Conservation (phyloP, 2,888 invertebrate species). For the Choreutis nemorana region DNA sequence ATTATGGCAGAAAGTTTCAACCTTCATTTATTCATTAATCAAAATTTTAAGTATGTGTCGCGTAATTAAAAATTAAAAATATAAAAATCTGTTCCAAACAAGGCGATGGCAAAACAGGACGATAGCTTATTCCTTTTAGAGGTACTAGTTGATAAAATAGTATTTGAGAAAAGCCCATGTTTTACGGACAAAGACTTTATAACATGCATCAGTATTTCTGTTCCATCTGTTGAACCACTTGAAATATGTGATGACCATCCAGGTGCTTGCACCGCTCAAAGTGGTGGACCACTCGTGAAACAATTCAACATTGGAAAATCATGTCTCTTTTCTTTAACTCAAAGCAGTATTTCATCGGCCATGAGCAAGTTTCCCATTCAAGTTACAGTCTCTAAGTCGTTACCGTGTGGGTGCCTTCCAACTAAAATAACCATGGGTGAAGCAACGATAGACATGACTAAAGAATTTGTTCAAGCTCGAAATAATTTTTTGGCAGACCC, state of each 20-base stretch:
- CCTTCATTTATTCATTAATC: too few species aligned
- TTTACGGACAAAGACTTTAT: slow-evolving; percentile 54
- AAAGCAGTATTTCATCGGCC: slow-evolving; percentile 56
- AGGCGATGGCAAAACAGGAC: slow-evolving; percentile 45
- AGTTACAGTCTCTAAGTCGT: slow-evolving; percentile 65
- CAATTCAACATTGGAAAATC: slow-evolving; percentile 72
- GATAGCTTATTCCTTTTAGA: slow-evolving; percentile 71
- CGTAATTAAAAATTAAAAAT: slow-evolving; percentile 15
- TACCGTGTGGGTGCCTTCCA: slow-evolving; percentile 69
- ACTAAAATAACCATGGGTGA: slow-evolving; percentile 69
- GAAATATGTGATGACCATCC: slow-evolving; percentile 70
- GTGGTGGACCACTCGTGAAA: slow-evolving; percentile 45
- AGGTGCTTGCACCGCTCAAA: slow-evolving; percentile 35
- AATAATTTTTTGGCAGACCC: slow-evolving; percentile 53
- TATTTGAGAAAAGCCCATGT: slow-evolving; percentile 44
- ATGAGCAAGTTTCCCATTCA: slow-evolving; percentile 63
- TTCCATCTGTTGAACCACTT: slow-evolving; percentile 64
- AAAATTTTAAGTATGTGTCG: slow-evolving; percentile 21
- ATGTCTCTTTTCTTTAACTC: slow-evolving; percentile 71
- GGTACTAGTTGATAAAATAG: slow-evolving; percentile 66
- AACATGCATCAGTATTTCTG: slow-evolving; percentile 70
- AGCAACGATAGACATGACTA: slow-evolving; percentile 65
- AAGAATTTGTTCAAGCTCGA: slow-evolving; percentile 67
- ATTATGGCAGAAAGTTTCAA: not conserved
- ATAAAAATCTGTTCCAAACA: slow-evolving; percentile 20